Conservation (phyloP, 2,797 vertebrate species). For the Lepidocolaptes lacrymiger region DNA sequence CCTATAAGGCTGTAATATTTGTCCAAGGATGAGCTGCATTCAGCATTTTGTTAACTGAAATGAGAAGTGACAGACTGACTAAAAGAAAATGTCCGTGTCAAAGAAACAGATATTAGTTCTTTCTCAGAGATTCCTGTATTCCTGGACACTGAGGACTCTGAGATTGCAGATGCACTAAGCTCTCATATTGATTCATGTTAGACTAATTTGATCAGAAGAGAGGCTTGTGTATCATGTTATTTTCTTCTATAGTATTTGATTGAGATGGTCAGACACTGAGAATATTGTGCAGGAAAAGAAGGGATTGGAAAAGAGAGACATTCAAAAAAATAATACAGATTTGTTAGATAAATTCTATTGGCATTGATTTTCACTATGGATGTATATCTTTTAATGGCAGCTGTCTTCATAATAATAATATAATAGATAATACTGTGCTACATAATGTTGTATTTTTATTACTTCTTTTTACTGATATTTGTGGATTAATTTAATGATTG, state of each 20-base stretch:
- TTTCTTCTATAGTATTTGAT: conserved; percentile 56
- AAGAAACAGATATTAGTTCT: conserved; percentile 80
- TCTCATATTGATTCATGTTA: conserved; percentile 77
- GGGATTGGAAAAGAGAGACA: not conserved
- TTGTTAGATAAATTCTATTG: conserved; percentile 11
- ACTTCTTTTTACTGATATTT: not conserved
- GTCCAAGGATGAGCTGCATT: conserved; percentile 77
- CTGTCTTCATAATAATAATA: conserved; percentile 21
- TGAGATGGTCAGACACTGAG: conserved; percentile 20
- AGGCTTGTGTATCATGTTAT: conserved; percentile 41
- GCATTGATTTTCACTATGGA: conserved; percentile 8
- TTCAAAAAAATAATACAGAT: not conserved
- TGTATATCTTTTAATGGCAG: conserved; percentile 23
- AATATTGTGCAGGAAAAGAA: not conserved
- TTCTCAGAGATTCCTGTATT: conserved; percentile 71
- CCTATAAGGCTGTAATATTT: conserved; percentile 73
- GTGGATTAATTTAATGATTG: not conserved
- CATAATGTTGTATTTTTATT: conserved; percentile 16
- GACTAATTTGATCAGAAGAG: conserved; percentile 78
- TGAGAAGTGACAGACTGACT: conserved; percentile 89
- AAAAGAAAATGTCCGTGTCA: conserved; percentile 81
- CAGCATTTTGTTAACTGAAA: conserved; percentile 84
- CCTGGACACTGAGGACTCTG: conserved; percentile 58
- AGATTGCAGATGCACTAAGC: conserved; percentile 53
- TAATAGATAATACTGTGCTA: conserved; percentile 8